These are phyloP conservation scores for Myzus persicae DNA, from an alignment of 1,140 invertebrate species.

Conservation along the genomic window DNA sequence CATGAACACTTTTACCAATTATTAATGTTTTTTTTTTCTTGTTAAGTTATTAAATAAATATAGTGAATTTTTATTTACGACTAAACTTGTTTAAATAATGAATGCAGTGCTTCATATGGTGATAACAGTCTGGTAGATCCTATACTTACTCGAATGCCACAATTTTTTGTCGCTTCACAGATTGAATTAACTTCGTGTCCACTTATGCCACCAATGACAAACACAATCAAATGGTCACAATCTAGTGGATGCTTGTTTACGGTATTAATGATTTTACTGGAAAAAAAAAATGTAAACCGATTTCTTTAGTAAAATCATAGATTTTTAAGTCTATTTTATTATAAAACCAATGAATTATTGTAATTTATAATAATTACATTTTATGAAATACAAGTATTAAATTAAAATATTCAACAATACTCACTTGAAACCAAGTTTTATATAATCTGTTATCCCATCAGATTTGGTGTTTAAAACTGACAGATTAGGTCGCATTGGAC, in stretches of 20 bases:
- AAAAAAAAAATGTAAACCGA: not conserved
- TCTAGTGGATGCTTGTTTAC: conserved; percentile 51
- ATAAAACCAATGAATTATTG: not conserved
- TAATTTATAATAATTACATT: not conserved
- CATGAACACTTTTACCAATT: conserved; percentile 44
- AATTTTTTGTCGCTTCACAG: conserved; percentile 46
- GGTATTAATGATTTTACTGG: conserved; percentile 51
- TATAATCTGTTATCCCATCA: conserved; percentile 38
- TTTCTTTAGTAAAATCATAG: not conserved
- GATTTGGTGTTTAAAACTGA: conserved; percentile 41
- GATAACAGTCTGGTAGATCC: conserved; percentile 54
- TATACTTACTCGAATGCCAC: conserved; percentile 43
- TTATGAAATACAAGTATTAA: not conserved
- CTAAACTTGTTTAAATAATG: conserved; percentile 15
- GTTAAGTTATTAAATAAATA: conserved; percentile 37
- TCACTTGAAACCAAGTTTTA: conserved; percentile 50
- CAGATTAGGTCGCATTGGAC: conserved; percentile 52
- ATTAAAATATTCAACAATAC: not conserved
- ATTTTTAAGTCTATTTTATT: not conserved
- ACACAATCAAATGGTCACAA: conserved; percentile 49
- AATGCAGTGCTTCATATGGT: conserved; percentile 46
- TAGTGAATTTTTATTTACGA: conserved; percentile 34
- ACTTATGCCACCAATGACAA: conserved; percentile 51
- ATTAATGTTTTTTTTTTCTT: not conserved
- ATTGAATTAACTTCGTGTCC: conserved; percentile 51